Evolutionary conservation across 2,888 invertebrate genomes (phyloP).

Genomic region (Drosophila paranaensis): DNA sequence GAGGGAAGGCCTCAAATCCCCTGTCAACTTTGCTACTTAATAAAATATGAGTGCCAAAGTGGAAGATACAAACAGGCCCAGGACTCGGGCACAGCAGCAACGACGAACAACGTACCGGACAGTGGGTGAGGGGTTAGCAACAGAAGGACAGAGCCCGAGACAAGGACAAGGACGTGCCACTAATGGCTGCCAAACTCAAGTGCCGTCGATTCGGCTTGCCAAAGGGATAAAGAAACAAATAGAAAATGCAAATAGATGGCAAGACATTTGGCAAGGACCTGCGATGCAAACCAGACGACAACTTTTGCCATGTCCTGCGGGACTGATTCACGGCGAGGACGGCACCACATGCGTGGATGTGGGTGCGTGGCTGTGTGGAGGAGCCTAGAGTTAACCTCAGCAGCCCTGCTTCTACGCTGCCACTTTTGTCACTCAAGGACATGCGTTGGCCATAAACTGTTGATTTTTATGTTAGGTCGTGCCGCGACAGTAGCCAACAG

Average conservation of each 20-base stretch:
- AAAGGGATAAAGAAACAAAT: conserved; percentile 79
- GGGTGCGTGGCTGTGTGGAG: neutral
- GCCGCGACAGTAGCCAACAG: conserved; percentile 44
- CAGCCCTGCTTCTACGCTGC: neutral
- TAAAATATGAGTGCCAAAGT: conserved; percentile 79
- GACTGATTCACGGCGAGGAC: neutral
- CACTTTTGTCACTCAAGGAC: conserved; percentile 65
- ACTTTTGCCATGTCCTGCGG: conserved; percentile 55
- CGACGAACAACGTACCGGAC: conserved; percentile 19
- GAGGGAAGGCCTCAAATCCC: conserved; percentile 64
- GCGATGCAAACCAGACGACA: conserved; percentile 39
- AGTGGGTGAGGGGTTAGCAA: neutral
- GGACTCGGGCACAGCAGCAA: conserved; percentile 27
- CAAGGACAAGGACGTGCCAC: conserved; percentile 66
- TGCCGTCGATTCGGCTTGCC: conserved; percentile 52
- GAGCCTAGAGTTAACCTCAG: neutral
- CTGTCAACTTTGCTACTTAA: conserved; percentile 80
- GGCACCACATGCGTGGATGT: neutral
- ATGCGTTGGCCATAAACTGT: conserved; percentile 76
- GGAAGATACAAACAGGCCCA: conserved; percentile 52
- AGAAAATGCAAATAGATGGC: conserved; percentile 80
- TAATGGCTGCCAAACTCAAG: conserved; percentile 73
- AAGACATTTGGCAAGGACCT: conserved; percentile 66
- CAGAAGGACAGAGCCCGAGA: neutral
- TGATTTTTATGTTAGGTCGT: conserved; percentile 76